Evolutionary conservation across 2,797 vertebrate genomes (phyloP).

Genomic region (Urocyon cinereoargenteus): DNA sequence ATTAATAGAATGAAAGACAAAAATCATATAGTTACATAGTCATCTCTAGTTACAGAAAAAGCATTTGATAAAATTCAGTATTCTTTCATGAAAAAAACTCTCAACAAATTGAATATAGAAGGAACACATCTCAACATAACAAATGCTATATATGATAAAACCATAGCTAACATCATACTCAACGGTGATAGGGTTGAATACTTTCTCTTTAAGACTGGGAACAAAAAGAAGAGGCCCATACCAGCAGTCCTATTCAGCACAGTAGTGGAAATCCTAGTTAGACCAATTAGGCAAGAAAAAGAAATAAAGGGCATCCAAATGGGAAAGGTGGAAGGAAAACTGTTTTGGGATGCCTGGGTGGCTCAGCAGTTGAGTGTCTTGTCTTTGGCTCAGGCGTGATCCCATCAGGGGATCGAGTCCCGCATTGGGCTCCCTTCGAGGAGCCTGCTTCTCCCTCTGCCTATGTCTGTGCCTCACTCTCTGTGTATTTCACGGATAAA

Average conservation of each 20-base stretch:
- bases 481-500: too few species aligned
- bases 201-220: background rate
- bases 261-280: background rate
- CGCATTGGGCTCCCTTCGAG: too few species aligned
- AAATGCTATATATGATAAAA: background rate
- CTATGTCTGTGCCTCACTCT: too few species aligned
- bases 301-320: background rate
- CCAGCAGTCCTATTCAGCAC: background rate
- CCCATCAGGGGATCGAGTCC: too few species aligned
- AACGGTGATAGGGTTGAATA: background rate
- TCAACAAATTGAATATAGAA: background rate
- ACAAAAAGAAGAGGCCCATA: background rate
- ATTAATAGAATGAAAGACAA: background rate
- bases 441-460: too few species aligned
- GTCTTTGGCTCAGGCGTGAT: too few species aligned
- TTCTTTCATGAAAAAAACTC: background rate
- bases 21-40: background rate
- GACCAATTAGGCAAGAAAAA: background rate
- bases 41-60: background rate
- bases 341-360: too few species aligned
- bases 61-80: background rate
- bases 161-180: background rate
- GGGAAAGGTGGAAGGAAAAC: background rate
- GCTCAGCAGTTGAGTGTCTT: too few species aligned
- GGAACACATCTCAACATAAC: background rate